These are phyloP conservation scores for Cheilosia urbana DNA, from an alignment of 2,888 invertebrate genomes.

Conservation along the genomic window DNA sequence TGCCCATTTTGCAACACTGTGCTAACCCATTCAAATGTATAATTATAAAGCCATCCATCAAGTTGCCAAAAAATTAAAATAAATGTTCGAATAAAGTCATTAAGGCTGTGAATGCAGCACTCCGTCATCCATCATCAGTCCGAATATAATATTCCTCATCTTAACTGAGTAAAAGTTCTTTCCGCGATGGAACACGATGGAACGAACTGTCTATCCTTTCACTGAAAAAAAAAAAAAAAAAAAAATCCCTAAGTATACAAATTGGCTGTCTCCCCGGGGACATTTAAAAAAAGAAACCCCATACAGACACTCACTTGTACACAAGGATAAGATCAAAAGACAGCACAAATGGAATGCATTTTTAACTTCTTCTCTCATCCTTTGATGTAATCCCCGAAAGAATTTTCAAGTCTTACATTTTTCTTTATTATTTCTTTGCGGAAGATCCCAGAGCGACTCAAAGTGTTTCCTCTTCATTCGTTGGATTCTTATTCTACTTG, in stretches of 20 bases:
- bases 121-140: conserved; percentile 70
- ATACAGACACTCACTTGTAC: conserved; percentile 10
- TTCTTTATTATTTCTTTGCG: neutral
- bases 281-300: conserved; percentile 48
- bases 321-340: conserved; percentile 60
- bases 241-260: conserved; percentile 29
- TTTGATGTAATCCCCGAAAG: conserved; percentile 72
- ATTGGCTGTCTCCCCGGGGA: conserved; percentile 67
- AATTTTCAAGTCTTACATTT: conserved; percentile 17
- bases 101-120: conserved; percentile 59
- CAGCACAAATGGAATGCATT: conserved; percentile 70
- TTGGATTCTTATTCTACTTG: conserved; percentile 9
- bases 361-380: conserved; percentile 54
- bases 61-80: conserved; percentile 71
- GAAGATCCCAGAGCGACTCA: conserved; percentile 28
- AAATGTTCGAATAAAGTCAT: conserved; percentile 73
- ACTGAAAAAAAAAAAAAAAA: conserved; percentile 14
- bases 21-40: conserved; percentile 59
- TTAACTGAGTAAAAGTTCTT: conserved; percentile 3
- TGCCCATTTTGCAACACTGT: neutral
- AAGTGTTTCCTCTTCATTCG: neutral
- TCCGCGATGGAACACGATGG: conserved; percentile 23
- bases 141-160: conserved; percentile 31
- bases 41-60: conserved; percentile 69
- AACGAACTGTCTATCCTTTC: conserved; percentile 59